phyloP scores from a whole-genome alignment of 2,113 vertebrate species.

The Bubo scandiacus region DNA sequence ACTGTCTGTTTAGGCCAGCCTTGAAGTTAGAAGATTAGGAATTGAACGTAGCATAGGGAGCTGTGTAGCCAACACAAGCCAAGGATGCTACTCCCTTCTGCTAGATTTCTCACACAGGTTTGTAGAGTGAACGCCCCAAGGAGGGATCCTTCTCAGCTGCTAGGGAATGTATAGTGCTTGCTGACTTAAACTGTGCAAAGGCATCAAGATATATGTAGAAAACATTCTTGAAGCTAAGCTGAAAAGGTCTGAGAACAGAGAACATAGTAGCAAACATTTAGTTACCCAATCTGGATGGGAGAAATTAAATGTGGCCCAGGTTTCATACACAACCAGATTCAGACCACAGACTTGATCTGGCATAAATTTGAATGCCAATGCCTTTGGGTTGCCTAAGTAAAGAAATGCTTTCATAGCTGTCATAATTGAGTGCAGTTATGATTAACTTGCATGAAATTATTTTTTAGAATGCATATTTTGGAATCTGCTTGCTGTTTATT shows the following conservation, averaged over 20 bases:
- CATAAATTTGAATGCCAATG: not conserved
- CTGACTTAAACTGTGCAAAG: not conserved
- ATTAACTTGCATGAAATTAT: not conserved
- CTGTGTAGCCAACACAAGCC: not conserved
- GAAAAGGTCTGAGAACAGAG: not conserved
- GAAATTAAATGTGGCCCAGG: not conserved
- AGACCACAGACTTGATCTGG: not conserved
- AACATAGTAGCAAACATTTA: not conserved
- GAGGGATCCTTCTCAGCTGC: not conserved
- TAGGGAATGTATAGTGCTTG: not conserved
- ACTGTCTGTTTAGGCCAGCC: not conserved
- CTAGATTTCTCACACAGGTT: not conserved
- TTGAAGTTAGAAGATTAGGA: not conserved
- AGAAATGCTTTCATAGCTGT: not conserved
- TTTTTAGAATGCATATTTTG: not conserved
- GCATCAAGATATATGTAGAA: not conserved
- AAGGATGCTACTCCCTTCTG: not conserved
- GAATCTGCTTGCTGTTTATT: not conserved
- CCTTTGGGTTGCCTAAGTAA: not conserved
- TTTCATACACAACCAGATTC: not conserved
- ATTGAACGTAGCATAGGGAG: not conserved
- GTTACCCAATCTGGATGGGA: not conserved
- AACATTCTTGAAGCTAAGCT: not conserved
- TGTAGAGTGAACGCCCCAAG: not conserved
- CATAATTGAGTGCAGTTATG: not conserved